Conservation (phyloP, 2,888 invertebrate species). For the Operophtera brumata region DNA sequence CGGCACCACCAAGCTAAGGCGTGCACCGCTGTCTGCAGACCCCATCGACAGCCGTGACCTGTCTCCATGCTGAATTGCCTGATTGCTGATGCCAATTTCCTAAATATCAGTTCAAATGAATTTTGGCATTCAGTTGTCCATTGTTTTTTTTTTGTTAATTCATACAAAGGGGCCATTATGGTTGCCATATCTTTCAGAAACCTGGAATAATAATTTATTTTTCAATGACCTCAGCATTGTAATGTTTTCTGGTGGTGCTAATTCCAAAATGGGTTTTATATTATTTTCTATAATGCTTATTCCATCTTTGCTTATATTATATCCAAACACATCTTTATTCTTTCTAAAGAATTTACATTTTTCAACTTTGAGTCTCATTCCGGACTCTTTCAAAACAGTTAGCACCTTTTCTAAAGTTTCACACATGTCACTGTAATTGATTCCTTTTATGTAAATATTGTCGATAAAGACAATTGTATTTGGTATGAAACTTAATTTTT, state of each 20-base stretch:
- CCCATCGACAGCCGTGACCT: no score
- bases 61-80: no score
- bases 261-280: background rate
- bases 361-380: slow-evolving; percentile 2
- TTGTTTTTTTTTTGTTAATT: background rate
- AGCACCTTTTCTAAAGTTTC: background rate
- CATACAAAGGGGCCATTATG: background rate
- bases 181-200: slow-evolving; percentile 12
- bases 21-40: no score
- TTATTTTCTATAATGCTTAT: slow-evolving; percentile 5
- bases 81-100: no score
- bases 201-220: slow-evolving; percentile 18
- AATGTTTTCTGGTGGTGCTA: background rate
- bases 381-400: background rate
- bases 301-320: background rate
- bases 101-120: background rate
- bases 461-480: slow-evolving; percentile 7
- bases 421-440: no score
- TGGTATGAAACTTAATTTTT: slow-evolving; percentile 1
- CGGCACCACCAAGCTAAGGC: no score
- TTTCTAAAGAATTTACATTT: slow-evolving; percentile 3
- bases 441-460: slow-evolving; percentile 3
- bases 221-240: slow-evolving; percentile 9
- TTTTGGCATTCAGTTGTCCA: slow-evolving; percentile 2
- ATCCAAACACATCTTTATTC: background rate